Base-by-base conservation (phyloP, 2,888 invertebrate genomes). In the Amitus sp. region DNA sequence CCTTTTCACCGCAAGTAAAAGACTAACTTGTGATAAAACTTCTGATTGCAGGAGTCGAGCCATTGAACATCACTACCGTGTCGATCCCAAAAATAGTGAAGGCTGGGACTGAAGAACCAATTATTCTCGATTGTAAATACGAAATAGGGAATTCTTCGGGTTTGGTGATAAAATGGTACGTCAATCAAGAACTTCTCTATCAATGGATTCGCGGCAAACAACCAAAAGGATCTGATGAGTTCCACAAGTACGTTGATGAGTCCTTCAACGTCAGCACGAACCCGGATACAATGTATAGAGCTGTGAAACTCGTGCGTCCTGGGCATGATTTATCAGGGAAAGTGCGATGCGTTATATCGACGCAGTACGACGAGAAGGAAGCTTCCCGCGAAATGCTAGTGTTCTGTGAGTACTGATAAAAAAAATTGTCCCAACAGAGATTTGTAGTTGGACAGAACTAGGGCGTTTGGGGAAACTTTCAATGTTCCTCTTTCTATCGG, bases 131-230 rank as follows among this genome's bases (percentile, higher is more conserved):
- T 79, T 93, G 92, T 73, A 89, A 91, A 72, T 92, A 89, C 68
- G 82, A 85, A 86, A 10, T 86, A 84, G 40, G 87, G 88, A 70
- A 88, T 78, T 64, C 76, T 68, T 71, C 77, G 0, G 90, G 90
- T 0, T 82, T 93, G 15, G 90, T 91, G 2, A 88, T 92, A 6
- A 91, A 92, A 78, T 92, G 93, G 92, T 91, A 87, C 79, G 87
- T 89, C 72, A 86, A 85, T 62, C 85, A 86, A 0, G 86, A 88
- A 46, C 86, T 88, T 0, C 89, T 92, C n/a, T 93, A 92, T 80
- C 92, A 92, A 78, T 93, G 92, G 92, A 92, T 92, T 61, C 89
- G 89, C 1, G 88, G 89, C 2, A 85, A 86, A 65, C 85, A 85
- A 66, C 90, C 91, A 0, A 88, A 88, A 73, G 89, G 88, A 10